A percentile compares a stretch with the other conserved stretches of the same genome.
These are phyloP conservation scores for Phataginus tetradactyla DNA, from an alignment of 2,797 vertebrate species.

Conservation along the genomic window DNA sequence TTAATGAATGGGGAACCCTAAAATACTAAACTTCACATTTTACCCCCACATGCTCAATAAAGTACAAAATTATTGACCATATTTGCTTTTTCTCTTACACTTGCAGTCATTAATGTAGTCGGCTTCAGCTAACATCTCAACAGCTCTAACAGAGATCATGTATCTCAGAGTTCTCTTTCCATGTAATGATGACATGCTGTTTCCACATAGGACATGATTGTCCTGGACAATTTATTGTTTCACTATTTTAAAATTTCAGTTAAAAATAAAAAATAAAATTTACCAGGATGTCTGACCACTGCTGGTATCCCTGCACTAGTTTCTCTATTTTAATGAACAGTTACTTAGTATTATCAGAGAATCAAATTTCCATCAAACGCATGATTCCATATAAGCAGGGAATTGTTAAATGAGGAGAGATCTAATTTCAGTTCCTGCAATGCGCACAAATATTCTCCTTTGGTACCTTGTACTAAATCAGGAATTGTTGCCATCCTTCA, in stretches of 20 bases:
- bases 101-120: not conserved
- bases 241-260: not conserved
- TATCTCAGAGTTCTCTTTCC: not conserved
- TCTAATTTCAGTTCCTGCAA: not conserved
- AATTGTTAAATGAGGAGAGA: not conserved
- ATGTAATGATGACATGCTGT: not conserved
- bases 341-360: constrained; percentile 14
- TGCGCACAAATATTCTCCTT: not conserved
- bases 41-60: not conserved
- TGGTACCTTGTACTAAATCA: not conserved
- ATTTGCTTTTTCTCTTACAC: not conserved
- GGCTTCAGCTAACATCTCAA: not conserved
- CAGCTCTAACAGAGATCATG: not conserved
- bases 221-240: not conserved
- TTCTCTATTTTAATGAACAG: not conserved
- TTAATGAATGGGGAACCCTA: not conserved
- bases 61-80: not conserved
- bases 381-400: not conserved
- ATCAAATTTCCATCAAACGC: not conserved
- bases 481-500: not conserved
- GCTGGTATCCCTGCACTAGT: not conserved
- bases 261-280: not conserved
- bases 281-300: not conserved
- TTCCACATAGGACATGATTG: not conserved
- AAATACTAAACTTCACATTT: not conserved